These are phyloP conservation scores for Oophaga pumilio DNA, from an alignment of 2,113 vertebrate species.

Conservation along the genomic window DNA sequence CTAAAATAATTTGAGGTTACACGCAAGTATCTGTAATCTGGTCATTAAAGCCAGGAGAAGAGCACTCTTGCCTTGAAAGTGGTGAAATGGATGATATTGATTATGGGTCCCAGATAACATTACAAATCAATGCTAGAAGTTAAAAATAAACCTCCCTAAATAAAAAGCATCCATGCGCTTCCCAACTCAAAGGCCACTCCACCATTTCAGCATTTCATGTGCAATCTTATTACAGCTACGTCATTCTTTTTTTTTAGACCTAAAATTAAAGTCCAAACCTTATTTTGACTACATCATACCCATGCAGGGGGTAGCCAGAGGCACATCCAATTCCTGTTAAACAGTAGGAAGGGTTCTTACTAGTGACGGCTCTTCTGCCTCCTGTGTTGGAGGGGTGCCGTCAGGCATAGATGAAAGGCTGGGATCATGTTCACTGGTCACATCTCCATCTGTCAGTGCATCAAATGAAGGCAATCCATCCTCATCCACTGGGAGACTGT, in stretches of 20 bases:
- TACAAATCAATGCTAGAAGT: conserved; percentile 25
- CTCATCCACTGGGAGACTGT: conserved; percentile 99
- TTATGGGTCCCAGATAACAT: conserved; percentile 32
- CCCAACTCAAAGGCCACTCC: conserved; percentile 15
- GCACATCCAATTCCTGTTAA: conserved; percentile 74
- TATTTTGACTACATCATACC: conserved; percentile 74
- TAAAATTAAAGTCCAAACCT: conserved; percentile 71
- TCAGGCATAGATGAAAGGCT: conserved; percentile 91
- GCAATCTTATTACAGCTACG: conserved; percentile 30
- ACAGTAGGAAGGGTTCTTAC: conserved; percentile 86
- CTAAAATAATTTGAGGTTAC: conserved; percentile 12
- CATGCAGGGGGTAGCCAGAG: conserved; percentile 72
- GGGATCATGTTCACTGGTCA: conserved; percentile 93
- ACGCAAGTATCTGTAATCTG: background rate
- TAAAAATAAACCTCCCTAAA: conserved; percentile 41
- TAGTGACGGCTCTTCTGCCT: conserved; percentile 97
- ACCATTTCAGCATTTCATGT: conserved; percentile 20
- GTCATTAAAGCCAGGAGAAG: conserved; percentile 39
- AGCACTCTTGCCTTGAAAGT: conserved; percentile 36
- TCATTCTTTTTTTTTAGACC: conserved; percentile 59
- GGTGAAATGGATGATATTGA: conserved; percentile 25
- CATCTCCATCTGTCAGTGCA: conserved; percentile 97
- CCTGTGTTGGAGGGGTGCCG: conserved; percentile 88
- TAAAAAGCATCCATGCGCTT: conserved; percentile 24
- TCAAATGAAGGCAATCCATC: conserved; percentile 99